A percentile compares a stretch with the other conserved stretches of the same genome.
Evolutionary conservation across 2,113 vertebrate genomes (phyloP).

Genomic region (Lutjanus erythropterus): DNA sequence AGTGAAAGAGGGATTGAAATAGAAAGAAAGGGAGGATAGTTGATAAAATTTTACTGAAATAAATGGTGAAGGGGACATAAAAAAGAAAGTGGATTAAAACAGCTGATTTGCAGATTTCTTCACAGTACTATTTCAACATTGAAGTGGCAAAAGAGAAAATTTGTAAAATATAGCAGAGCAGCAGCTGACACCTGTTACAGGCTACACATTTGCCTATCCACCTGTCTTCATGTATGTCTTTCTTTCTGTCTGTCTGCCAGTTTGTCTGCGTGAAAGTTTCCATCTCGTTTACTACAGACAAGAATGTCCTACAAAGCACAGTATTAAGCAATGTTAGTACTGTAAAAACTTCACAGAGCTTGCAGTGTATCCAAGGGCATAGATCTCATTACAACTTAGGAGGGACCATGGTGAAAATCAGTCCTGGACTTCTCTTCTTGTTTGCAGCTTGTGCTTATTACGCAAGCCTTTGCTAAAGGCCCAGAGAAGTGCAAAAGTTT

Average conservation of each 20-base stretch:
- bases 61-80: background rate
- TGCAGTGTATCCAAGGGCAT: too few relatives aligned
- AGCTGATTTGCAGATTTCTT: conserved; percentile 20
- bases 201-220: conserved; percentile 35
- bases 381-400: too few relatives aligned
- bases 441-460: too few relatives aligned
- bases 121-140: background rate
- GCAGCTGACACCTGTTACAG: conserved; percentile 66
- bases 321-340: background rate
- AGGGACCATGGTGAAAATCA: too few relatives aligned
- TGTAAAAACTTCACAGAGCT: background rate
- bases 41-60: background rate
- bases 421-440: too few relatives aligned
- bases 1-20: background rate
- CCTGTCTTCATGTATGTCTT: conserved; percentile 33
- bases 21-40: background rate
- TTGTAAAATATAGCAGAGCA: conserved; percentile 17
- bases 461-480: too few relatives aligned
- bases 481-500: too few relatives aligned
- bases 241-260: conserved; percentile 5
- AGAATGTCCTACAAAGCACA: background rate
- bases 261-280: conserved; percentile 8
- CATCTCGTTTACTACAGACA: background rate
- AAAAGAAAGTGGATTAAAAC: conserved; percentile 11
- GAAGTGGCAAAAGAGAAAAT: conserved; percentile 9